These are phyloP conservation scores for Oxyura jamaicensis DNA, from an alignment of 2,113 vertebrate species.

Conservation along the genomic window DNA sequence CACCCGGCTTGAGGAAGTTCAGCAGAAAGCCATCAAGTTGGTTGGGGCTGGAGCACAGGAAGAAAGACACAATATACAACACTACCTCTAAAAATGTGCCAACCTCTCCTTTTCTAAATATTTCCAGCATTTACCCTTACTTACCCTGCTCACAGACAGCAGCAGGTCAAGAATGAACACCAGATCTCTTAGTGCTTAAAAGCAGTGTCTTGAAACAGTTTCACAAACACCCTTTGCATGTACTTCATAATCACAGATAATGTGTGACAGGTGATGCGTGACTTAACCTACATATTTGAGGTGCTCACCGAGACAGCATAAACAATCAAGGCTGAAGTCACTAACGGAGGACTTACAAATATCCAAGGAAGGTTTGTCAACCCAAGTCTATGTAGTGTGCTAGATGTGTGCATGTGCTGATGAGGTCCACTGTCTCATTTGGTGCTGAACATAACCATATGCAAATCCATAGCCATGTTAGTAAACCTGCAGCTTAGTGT, in stretches of 20 bases:
- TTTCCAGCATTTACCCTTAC: background rate
- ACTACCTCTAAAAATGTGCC: background rate
- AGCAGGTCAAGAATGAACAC: background rate
- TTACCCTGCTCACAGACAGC: background rate
- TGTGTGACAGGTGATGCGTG: background rate
- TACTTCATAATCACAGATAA: background rate
- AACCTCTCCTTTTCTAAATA: background rate
- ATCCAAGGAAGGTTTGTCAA: background rate
- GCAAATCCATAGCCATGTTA: background rate
- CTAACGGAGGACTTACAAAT: background rate
- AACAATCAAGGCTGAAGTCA: background rate
- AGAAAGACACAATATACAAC: background rate
- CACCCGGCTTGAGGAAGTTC: background rate
- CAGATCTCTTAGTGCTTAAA: background rate
- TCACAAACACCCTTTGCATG: background rate
- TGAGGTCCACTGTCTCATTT: background rate
- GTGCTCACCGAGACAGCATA: background rate
- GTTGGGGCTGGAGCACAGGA: background rate
- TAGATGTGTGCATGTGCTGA: fast-evolving
- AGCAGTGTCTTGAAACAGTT: background rate
- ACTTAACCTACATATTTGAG: background rate
- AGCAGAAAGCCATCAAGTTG: background rate
- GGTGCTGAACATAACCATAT: background rate
- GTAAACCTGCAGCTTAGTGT: background rate
- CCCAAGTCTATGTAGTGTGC: background rate